These are phyloP conservation scores for Eupsilia transversa DNA, from an alignment of 2,888 invertebrate genomes.

Conservation along the genomic window DNA sequence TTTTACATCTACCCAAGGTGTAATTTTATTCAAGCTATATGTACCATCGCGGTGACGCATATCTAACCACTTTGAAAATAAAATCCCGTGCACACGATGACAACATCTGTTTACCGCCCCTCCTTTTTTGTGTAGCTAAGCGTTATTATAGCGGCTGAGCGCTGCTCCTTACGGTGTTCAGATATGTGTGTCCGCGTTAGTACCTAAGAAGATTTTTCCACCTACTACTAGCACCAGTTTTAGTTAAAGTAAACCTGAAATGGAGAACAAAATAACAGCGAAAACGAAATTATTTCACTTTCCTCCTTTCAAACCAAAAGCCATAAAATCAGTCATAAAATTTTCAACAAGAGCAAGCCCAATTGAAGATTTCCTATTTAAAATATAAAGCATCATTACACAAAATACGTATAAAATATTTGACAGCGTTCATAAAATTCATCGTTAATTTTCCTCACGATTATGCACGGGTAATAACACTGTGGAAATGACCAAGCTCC, in stretches of 20 bases:
- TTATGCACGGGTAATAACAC: constrained; percentile 61
- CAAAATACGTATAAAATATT: constrained; percentile 51
- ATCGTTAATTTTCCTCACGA: constrained; percentile 56
- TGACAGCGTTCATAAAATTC: constrained; percentile 58
- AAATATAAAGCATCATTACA: constrained; percentile 41
- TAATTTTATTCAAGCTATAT: not conserved
- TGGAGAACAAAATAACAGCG: not conserved
- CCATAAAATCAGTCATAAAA: constrained; percentile 16
- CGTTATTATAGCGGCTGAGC: no score
- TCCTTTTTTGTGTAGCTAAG: no score
- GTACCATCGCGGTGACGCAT: no score
- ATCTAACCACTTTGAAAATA: no score
- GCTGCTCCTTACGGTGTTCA: no score
- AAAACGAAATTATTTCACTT: constrained; percentile 15
- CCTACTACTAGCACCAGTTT: no score
- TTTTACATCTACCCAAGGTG: no score
- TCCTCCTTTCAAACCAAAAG: not conserved
- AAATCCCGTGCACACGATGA: no score
- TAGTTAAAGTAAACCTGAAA: not conserved
- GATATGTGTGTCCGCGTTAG: no score
- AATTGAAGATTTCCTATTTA: constrained; percentile 33
- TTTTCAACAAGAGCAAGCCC: constrained; percentile 30
- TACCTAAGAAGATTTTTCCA: not conserved
- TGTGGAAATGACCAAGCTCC: constrained; percentile 55
- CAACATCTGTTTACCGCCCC: no score